phyloP scores from a whole-genome alignment of 2,888 invertebrate genomes.

The Malthinus flaveolus region DNA sequence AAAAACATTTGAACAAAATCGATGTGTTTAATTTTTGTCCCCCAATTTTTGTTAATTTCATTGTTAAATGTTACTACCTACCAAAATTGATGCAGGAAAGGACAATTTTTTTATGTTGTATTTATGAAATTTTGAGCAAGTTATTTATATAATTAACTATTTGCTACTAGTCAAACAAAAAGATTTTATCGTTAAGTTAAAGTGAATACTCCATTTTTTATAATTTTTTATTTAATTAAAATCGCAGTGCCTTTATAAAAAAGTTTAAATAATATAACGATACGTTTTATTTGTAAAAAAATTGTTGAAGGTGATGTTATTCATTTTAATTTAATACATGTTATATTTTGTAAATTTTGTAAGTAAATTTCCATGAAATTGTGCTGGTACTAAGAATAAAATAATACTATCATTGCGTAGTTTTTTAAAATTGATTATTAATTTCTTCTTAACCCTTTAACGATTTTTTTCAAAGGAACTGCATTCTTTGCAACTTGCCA shows the following conservation, averaged over 20 bases:
- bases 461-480: too few species aligned
- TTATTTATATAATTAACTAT: constrained; percentile 23
- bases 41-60: background rate
- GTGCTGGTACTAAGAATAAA: constrained; percentile 25
- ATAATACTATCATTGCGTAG: constrained; percentile 28
- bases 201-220: constrained; percentile 16
- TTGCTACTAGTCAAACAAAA: constrained; percentile 34
- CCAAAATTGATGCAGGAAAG: background rate
- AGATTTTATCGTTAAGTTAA: constrained; percentile 29
- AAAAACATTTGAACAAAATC: too few species aligned
- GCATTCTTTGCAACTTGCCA: too few species aligned
- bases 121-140: constrained; percentile 20
- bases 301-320: constrained; percentile 26
- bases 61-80: constrained; percentile 1
- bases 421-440: constrained; percentile 14
- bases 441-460: background rate
- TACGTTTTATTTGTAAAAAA: constrained; percentile 34
- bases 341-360: constrained; percentile 26
- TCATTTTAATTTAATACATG: constrained; percentile 17
- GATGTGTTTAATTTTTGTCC: background rate
- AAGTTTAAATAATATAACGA: constrained; percentile 23
- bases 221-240: constrained; percentile 21
- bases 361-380: constrained; percentile 20
- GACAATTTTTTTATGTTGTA: constrained; percentile 8
- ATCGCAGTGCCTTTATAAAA: constrained; percentile 36